Conservation (phyloP, 2,888 invertebrate genomes). For the Elmis aenea region DNA sequence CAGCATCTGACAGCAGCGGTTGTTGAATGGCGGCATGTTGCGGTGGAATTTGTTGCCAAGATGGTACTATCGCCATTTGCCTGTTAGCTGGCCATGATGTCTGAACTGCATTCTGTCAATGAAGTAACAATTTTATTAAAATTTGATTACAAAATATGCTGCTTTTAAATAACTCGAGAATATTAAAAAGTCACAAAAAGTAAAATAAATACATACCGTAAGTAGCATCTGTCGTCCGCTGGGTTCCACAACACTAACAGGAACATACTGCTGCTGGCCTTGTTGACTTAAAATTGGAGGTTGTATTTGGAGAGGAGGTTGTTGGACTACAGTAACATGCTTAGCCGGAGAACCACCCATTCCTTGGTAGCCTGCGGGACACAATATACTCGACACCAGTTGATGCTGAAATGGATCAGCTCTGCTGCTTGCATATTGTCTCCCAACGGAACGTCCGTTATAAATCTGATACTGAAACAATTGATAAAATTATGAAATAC, state of each 20-base stretch:
- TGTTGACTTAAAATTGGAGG: constrained; percentile 77
- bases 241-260: constrained; percentile 90
- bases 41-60: constrained; percentile 76
- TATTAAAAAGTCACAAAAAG: constrained; percentile 2
- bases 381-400: constrained; percentile 89
- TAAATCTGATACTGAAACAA: constrained; percentile 72
- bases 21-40: constrained; percentile 59
- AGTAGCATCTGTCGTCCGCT: constrained; percentile 74
- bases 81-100: constrained; percentile 68
- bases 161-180: no score
- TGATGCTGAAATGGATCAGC: constrained; percentile 87
- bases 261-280: constrained; percentile 85
- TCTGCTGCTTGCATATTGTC: constrained; percentile 62
- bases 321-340: constrained; percentile 64
- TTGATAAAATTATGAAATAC: constrained; percentile 1
- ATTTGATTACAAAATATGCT: no score
- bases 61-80: constrained; percentile 78
- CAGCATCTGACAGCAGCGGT: constrained; percentile 57
- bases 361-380: constrained; percentile 81
- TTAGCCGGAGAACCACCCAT: constrained; percentile 64
- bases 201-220: constrained; percentile 49
- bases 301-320: constrained; percentile 69
- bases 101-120: constrained; percentile 61
- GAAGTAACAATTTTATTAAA: constrained; percentile 15
- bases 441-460: constrained; percentile 63